These are phyloP conservation scores for Rhinolophus sinicus DNA, from an alignment of 2,113 vertebrate species.

Conservation along the genomic window DNA sequence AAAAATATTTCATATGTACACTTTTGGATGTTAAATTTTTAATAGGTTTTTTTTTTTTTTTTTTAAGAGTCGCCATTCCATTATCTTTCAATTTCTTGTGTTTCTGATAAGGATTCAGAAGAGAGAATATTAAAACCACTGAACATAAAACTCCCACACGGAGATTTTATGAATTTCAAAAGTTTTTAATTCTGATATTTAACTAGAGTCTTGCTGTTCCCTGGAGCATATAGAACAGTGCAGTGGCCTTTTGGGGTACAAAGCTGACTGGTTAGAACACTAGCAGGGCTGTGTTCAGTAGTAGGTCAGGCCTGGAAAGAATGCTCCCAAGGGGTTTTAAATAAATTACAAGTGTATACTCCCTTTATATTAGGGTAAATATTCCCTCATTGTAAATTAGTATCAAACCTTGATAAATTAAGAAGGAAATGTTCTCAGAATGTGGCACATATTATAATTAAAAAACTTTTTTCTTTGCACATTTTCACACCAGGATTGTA, in stretches of 20 bases:
- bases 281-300: neutral
- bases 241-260: neutral
- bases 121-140: constrained; percentile 21
- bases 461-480: neutral
- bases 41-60: neutral
- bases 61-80: neutral
- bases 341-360: neutral
- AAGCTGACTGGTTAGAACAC: neutral
- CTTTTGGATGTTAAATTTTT: neutral
- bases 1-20: neutral
- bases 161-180: constrained; percentile 50
- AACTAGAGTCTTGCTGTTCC: constrained; percentile 1
- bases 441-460: neutral
- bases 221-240: neutral
- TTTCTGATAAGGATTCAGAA: neutral
- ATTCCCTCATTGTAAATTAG: neutral
- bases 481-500: neutral
- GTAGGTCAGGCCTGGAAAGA: neutral
- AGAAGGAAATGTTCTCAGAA: neutral
- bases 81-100: neutral
- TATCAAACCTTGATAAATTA: neutral
- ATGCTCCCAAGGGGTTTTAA: neutral
- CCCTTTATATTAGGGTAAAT: neutral
- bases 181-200: constrained; percentile 20
- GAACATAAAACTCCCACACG: neutral